A percentile compares a stretch with the other conserved stretches of the same genome.
These are phyloP conservation scores for Trachops cirrhosus DNA, from an alignment of 2,797 vertebrate species.

Conservation along the genomic window DNA sequence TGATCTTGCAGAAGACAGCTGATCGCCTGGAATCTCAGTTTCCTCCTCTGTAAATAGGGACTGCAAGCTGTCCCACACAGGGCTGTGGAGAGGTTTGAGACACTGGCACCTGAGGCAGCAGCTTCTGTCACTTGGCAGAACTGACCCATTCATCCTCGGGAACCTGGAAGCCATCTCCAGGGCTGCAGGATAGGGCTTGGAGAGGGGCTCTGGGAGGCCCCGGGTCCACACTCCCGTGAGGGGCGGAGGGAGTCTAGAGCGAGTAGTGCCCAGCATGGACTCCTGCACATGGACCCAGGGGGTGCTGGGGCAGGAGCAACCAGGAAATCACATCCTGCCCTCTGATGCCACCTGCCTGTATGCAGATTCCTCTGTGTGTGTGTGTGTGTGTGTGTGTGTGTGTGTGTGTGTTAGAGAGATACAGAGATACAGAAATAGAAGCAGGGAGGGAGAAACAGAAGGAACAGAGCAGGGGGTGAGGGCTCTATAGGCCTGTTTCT, in stretches of 20 bases:
- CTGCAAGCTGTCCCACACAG: background rate
- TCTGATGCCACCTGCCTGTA: background rate
- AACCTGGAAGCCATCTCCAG: background rate
- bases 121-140: background rate
- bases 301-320: background rate
- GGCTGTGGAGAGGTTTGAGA: accelerated
- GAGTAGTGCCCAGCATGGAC: background rate
- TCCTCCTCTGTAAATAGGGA: background rate
- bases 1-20: background rate
- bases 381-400: background rate
- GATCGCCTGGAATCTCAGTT: background rate
- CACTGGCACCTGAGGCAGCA: background rate
- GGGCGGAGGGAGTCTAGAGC: background rate
- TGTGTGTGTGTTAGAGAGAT: background rate
- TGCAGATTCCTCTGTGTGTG: background rate
- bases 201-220: background rate
- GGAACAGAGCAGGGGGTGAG: background rate
- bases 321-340: constrained; percentile 36
- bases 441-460: background rate
- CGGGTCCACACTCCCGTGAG: background rate
- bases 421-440: background rate
- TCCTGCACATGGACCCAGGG: background rate
- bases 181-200: background rate
- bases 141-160: background rate
- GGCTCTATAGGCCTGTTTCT: background rate